Conservation (phyloP, 1,140 invertebrate genomes). For the Pogonus chalceus region DNA sequence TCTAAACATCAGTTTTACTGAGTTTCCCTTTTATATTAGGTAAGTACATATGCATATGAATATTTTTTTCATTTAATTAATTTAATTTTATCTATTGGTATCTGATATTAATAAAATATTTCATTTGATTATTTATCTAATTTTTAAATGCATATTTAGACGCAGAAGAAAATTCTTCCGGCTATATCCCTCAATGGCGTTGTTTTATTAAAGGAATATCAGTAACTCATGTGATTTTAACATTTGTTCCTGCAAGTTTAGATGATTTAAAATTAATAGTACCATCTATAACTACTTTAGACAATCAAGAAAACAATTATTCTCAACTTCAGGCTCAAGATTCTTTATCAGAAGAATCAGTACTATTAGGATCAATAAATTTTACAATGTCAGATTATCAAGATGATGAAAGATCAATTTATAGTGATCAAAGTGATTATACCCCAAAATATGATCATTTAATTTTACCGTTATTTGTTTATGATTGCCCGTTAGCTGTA, state of each 20-base stretch:
- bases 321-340: neutral
- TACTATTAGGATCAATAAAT: too few species aligned
- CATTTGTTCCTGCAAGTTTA: conserved; percentile 55
- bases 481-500: conserved; percentile 52
- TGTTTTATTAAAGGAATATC: conserved; percentile 60
- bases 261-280: conserved; percentile 43
- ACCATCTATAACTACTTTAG: too few species aligned
- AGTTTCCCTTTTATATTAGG: too few species aligned
- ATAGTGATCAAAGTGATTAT: too few species aligned
- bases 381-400: too few species aligned
- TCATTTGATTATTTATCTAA: neutral
- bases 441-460: too few species aligned
- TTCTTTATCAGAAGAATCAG: neutral
- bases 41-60: too few species aligned
- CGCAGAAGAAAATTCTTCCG: neutral
- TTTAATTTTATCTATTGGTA: too few species aligned
- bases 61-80: too few species aligned
- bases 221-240: conserved; percentile 53
- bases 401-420: too few species aligned
- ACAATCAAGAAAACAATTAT: neutral
- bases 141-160: neutral
- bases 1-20: too few species aligned
- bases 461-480: conserved; percentile 56
- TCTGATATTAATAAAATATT: too few species aligned
- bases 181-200: conserved; percentile 53